These are phyloP conservation scores for Synodontis membranacea DNA, from an alignment of 2,113 vertebrate species.

Conservation along the genomic window DNA sequence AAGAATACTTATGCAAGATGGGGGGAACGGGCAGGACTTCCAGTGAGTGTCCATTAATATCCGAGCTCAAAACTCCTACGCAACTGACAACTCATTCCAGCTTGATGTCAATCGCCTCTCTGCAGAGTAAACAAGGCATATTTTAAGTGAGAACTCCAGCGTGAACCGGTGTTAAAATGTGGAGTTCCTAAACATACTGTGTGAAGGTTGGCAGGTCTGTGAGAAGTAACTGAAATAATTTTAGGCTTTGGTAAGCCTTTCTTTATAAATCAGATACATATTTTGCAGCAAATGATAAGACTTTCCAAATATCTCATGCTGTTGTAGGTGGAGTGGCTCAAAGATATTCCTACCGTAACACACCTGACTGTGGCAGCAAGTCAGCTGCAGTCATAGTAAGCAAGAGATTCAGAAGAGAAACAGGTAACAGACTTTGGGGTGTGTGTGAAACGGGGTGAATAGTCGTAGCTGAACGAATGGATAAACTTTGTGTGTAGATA, in stretches of 20 bases:
- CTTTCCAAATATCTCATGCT: not conserved
- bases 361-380: slow-evolving; percentile 71
- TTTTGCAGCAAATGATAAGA: not conserved
- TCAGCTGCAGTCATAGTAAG: slow-evolving; percentile 54
- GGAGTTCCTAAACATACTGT: not conserved
- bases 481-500: slow-evolving; percentile 20
- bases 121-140: not conserved
- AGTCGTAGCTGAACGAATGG: not conserved
- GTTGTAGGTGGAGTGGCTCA: slow-evolving; percentile 84
- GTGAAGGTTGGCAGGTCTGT: not conserved
- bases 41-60: not conserved
- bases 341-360: slow-evolving; percentile 83
- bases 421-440: slow-evolving; percentile 56
- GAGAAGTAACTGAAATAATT: not conserved
- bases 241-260: not conserved
- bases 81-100: not conserved
- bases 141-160: not conserved
- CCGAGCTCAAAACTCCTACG: not conserved
- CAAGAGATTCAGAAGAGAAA: slow-evolving; percentile 56
- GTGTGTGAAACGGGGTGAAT: no score
- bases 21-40: not conserved
- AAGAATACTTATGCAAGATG: not conserved
- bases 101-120: not conserved
- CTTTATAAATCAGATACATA: not conserved
- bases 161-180: not conserved